These are phyloP conservation scores for Ernsta delagoae DNA, from an alignment of 2,888 invertebrate species.

Conservation along the genomic window DNA sequence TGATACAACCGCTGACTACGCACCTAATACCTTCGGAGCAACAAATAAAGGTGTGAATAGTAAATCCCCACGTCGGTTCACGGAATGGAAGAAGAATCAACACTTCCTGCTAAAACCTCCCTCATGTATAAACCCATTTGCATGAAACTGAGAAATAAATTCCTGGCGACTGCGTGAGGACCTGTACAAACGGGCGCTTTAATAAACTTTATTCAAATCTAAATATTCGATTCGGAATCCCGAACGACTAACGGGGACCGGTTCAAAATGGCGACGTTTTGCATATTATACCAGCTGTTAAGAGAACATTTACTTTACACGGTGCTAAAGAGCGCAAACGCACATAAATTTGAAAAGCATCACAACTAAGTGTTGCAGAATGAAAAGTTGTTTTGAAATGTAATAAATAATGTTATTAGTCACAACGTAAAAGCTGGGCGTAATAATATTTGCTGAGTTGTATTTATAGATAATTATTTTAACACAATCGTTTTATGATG, in stretches of 20 bases:
- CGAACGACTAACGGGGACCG: constrained; percentile 3
- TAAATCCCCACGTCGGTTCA: neutral
- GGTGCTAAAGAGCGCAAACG: neutral
- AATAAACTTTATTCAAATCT: constrained; percentile 42
- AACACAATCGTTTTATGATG: too few relatives aligned
- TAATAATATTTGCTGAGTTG: neutral
- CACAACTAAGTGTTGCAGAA: constrained; percentile 2
- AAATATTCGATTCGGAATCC: constrained; percentile 43
- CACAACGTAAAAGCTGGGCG: neutral
- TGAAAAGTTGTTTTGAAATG: constrained; percentile 5
- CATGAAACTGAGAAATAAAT: constrained; percentile 50
- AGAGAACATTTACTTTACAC: neutral
- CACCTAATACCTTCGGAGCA: neutral
- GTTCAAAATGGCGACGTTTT: constrained; percentile 3
- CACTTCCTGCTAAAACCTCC: constrained; percentile 36
- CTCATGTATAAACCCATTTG: constrained; percentile 44
- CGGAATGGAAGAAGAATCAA: constrained; percentile 40
- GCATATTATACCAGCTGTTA: neutral
- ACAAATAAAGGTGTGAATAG: neutral
- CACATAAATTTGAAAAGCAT: constrained; percentile 14
- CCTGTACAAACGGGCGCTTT: constrained; percentile 34
- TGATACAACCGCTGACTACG: neutral
- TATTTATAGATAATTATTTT: constrained; percentile 1
- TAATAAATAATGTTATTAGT: constrained; percentile 6
- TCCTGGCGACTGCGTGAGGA: constrained; percentile 40